phyloP scores from a whole-genome alignment of 1,140 invertebrate genomes.

The Platorchestia sp. region DNA sequence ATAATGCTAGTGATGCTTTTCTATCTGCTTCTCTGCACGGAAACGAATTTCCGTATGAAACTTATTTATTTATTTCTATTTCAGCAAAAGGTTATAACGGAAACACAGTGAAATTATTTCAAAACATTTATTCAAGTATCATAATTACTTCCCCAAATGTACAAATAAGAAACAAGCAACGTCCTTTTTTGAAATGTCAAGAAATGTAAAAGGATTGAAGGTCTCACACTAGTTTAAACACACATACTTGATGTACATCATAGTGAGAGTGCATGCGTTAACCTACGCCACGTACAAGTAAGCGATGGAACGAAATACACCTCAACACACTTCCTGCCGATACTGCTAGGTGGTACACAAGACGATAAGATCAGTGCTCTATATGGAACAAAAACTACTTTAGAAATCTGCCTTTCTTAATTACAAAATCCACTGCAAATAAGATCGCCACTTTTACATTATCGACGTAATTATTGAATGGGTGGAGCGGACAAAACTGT shows the following conservation, averaged over 20 bases:
- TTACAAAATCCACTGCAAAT: neutral
- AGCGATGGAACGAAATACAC: neutral
- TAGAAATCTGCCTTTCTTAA: neutral
- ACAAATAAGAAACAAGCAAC: slow-evolving; percentile 54
- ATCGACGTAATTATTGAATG: neutral
- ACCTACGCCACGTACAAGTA: neutral
- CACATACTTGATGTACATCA: slow-evolving; percentile 37
- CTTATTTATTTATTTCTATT: neutral
- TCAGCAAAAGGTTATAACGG: neutral
- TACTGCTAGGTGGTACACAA: slow-evolving; percentile 32
- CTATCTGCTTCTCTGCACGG: too few species aligned
- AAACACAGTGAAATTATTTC: slow-evolving; percentile 26
- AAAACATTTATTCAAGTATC: slow-evolving; percentile 53
- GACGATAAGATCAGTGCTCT: slow-evolving; percentile 24
- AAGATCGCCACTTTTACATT: neutral
- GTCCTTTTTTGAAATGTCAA: neutral
- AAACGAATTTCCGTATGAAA: too few species aligned
- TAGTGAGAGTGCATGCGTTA: neutral
- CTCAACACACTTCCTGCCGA: neutral
- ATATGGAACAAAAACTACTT: slow-evolving; percentile 36
- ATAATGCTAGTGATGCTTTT: too few species aligned
- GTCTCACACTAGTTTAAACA: slow-evolving; percentile 25
- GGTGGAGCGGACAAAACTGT: slow-evolving; percentile 1
- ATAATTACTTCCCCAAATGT: slow-evolving; percentile 53
- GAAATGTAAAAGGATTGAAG: slow-evolving; percentile 1